Evolutionary conservation across 2,113 vertebrate genomes (phyloP), one percentile per base, ranked within the genome.

Genomic region (Coptodon rendalli): DNA sequence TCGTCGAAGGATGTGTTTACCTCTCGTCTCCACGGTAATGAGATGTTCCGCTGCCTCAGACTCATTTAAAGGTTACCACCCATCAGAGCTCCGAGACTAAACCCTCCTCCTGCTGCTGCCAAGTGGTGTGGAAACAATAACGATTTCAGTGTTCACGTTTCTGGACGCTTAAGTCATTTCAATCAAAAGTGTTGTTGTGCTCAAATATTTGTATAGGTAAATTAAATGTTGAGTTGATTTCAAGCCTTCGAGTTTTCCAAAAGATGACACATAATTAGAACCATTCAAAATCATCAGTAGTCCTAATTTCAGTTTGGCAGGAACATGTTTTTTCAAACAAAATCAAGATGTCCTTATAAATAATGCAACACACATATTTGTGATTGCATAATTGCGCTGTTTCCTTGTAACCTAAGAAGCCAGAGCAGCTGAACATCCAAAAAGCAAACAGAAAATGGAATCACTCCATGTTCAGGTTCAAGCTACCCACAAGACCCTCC

Each of bases 11-110:
- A 91, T 90, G 84, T 90, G 89, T 94, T 91, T 94, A 92, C 91
- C 27, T 91, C 90, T 85, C 50, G 63, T 93, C 89, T 87, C 87
- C 82, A 83, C 59, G 38, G 91, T 94, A 92, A 93, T 93, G 92
- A 93, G 91, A 90, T 80, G 88, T 94, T 95, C 86, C 10, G 36
- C 89, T 36, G 78, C 91, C 87, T 92, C 71, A 71, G 40, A 79
- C 83, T 86, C 87, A 80, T 93, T 92, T 89, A 87, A 90, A 90
- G 89, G 89, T 90, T 87, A 91, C 81, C 89, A 82, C 83, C 85
- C 85, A 88, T 89, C 89, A 86, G 40, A 57, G 82, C 88, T 63
- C 3, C 2, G 34, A 87, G 71, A 86, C 82, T 3, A n/a, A 76
- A 43, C 56, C 85, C 53, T 83, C 78, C 56, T 31, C 13, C 63